Conservation (phyloP, 2,113 vertebrate species). For the Eptesicus fuscus region DNA sequence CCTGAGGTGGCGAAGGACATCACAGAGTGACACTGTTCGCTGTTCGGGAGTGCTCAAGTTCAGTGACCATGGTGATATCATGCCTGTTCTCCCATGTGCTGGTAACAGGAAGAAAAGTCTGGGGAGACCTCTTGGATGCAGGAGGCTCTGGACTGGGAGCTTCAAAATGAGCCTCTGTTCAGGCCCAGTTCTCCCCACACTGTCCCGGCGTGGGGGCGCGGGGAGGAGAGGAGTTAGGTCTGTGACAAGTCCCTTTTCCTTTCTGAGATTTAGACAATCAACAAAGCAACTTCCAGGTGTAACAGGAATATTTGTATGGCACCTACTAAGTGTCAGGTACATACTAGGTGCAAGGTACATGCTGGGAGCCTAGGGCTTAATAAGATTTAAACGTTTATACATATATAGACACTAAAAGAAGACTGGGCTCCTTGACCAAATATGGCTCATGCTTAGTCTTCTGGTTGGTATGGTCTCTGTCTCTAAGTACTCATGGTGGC, state of each 20-base stretch:
- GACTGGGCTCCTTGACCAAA: neutral
- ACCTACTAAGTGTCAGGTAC: neutral
- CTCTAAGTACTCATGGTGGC: neutral
- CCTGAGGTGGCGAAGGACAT: neutral
- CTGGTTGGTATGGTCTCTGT: rapidly evolving
- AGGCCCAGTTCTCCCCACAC: neutral
- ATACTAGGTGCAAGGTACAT: neutral
- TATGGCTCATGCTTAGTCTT: neutral
- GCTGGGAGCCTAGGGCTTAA: neutral
- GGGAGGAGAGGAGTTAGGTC: too few relatives aligned
- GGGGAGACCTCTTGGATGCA: rapidly evolving
- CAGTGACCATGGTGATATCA: rapidly evolving
- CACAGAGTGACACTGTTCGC: neutral
- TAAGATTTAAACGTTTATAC: neutral
- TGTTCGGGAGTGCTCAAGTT: too few relatives aligned
- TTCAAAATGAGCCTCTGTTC: neutral
- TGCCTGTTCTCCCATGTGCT: rapidly evolving
- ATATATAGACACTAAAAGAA: neutral
- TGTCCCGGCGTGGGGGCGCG: neutral
- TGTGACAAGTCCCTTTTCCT: neutral
- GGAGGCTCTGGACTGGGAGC: neutral
- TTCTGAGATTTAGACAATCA: neutral
- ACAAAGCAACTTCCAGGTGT: neutral
- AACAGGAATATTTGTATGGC: neutral
- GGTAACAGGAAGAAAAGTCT: neutral